Conservation (phyloP, 2,888 invertebrate species). For the Lissocephala sabroskyi region DNA sequence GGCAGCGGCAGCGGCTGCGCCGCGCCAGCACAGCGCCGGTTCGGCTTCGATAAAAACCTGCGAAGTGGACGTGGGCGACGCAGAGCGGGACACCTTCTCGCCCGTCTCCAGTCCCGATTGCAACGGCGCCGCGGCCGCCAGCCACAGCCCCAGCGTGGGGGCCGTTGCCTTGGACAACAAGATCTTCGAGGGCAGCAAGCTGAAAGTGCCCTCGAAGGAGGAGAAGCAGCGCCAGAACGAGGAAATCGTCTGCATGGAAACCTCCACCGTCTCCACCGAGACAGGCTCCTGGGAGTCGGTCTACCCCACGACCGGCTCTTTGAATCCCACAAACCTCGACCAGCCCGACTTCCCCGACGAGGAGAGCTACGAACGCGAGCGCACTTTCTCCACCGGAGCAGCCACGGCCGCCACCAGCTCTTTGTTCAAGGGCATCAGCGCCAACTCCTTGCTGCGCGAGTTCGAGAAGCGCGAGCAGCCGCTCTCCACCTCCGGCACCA, state of each 20-base stretch:
- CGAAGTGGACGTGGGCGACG: constrained; percentile 69
- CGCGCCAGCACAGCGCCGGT: constrained; percentile 45
- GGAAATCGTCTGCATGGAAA: constrained; percentile 77
- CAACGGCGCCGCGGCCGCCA: constrained; percentile 26
- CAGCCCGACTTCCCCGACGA: too few species aligned
- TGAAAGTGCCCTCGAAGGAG: constrained; percentile 73
- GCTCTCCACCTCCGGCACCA: constrained; percentile 58
- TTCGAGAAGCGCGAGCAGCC: constrained; percentile 60
- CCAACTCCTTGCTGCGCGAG: constrained; percentile 45
- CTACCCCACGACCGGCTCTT: constrained; percentile 70
- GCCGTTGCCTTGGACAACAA: constrained; percentile 51
- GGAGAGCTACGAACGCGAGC: constrained; percentile 57
- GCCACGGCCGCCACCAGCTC: constrained; percentile 39
- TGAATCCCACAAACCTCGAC: not conserved
- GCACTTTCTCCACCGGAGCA: constrained; percentile 40
- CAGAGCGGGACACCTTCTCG: constrained; percentile 72
- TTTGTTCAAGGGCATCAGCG: constrained; percentile 43
- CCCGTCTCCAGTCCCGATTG: constrained; percentile 65
- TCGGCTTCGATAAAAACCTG: constrained; percentile 68
- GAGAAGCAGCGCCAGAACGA: constrained; percentile 78
- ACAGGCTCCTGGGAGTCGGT: constrained; percentile 79
- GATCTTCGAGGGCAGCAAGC: constrained; percentile 36
- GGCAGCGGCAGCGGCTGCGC: constrained; percentile 18
- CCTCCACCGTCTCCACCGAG: constrained; percentile 78
- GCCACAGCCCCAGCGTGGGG: constrained; percentile 27